A percentile compares a stretch with the other conserved stretches of the same genome.
Conservation (phyloP, 1,140 invertebrate genomes). For the Tyrophagus putrescentiae region DNA sequence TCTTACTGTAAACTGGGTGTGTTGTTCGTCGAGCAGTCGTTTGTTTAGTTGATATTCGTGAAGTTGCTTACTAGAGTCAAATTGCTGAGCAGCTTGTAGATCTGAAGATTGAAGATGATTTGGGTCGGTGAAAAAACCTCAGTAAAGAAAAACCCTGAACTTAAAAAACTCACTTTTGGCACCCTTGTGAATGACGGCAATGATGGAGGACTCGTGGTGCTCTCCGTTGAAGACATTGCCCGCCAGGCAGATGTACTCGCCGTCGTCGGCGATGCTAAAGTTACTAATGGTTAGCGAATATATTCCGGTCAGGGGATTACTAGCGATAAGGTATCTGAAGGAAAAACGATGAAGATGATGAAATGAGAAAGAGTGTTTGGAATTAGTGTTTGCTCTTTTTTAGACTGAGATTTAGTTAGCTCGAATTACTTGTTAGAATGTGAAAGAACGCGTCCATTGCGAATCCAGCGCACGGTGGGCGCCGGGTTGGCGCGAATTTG, state of each 20-base stretch:
- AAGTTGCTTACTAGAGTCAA: constrained; percentile 13
- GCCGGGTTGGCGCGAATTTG: not conserved
- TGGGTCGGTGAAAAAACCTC: not conserved
- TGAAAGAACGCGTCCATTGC: not conserved
- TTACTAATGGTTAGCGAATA: constrained; percentile 73
- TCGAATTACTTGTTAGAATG: constrained; percentile 10
- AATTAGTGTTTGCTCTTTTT: not conserved
- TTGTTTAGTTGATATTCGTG: constrained; percentile 17
- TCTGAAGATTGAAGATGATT: not conserved
- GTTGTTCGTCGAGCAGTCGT: constrained; percentile 1
- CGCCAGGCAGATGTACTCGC: constrained; percentile 85
- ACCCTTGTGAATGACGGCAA: constrained; percentile 71
- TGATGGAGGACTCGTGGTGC: constrained; percentile 86
- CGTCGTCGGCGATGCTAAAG: constrained; percentile 82
- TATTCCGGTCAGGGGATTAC: constrained; percentile 67
- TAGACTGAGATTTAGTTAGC: not conserved
- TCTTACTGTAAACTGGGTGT: not conserved
- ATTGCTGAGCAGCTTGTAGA: not conserved
- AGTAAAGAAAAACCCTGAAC: not conserved
- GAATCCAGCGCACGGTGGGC: not conserved
- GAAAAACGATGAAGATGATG: not conserved
- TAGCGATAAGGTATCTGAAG: constrained; percentile 64
- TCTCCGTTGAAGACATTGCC: constrained; percentile 78
- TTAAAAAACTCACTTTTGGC: constrained; percentile 3
- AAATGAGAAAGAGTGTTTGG: not conserved